Conservation (phyloP, 2,797 vertebrate species). For the Acrossocheilus fasciatus region DNA sequence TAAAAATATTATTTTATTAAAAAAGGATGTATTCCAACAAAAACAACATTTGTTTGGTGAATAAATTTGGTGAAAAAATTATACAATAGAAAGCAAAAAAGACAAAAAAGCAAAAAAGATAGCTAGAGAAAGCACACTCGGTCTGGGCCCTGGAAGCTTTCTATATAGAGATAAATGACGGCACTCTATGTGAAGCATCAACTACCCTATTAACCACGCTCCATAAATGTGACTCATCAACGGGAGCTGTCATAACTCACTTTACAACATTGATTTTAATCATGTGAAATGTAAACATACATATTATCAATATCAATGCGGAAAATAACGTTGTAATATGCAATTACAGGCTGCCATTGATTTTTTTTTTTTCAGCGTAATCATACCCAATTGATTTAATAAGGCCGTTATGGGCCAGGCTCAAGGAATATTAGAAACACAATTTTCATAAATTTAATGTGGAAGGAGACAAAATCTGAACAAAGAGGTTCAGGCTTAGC, state of each 20-base stretch:
- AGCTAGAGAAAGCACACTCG: conserved; percentile 20
- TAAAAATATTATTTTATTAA: background rate
- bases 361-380: conserved; percentile 85
- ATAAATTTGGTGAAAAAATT: background rate
- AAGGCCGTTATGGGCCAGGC: conserved; percentile 86
- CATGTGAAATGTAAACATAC: conserved; percentile 91
- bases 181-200: conserved; percentile 79
- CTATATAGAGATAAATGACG: conserved; percentile 77
- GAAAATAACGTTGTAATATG: conserved; percentile 94
- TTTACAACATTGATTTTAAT: conserved; percentile 90
- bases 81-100: background rate
- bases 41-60: background rate
- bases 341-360: conserved; percentile 94
- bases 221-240: conserved; percentile 84
- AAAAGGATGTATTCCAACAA: background rate
- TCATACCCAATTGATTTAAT: conserved; percentile 93
- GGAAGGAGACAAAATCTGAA: conserved; percentile 68
- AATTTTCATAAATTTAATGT: conserved; percentile 92
- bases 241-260: conserved; percentile 82
- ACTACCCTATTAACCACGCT: conserved; percentile 79
- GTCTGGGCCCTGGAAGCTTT: conserved; percentile 67
- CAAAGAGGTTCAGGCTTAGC: conserved; percentile 63
- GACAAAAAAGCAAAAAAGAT: conserved; percentile 11
- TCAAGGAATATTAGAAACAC: conserved; percentile 87
- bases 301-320: conserved; percentile 95